Evolutionary conservation across 2,888 invertebrate genomes (phyloP), one percentile per base, ranked within the genome.

Genomic region (Oscheius sp.): DNA sequence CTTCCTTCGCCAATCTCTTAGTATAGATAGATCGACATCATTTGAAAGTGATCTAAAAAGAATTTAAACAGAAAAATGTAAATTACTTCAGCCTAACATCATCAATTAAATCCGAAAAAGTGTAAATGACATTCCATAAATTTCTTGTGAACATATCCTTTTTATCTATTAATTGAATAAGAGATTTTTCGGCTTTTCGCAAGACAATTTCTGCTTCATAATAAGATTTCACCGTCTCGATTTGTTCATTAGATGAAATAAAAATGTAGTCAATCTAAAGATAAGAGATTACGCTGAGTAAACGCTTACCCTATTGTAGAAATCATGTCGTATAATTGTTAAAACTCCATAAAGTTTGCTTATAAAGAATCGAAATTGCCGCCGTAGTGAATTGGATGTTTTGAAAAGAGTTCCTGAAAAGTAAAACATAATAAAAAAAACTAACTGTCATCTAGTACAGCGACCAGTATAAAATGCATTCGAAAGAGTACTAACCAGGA

Each of bases 261-360:
- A 59, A 59, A 26, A 59, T 59, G 12, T 41, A 9, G 14, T 44
- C 20, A 2, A 44, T 26, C 59, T 59, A 20, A 44, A 44, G 30
- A 28, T 26, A 20, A 38, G 2, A 26, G 28, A 51, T 6, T 24
- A 17, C 24, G 38, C 28, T 1, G 8, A 36, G 20, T 20, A 9
- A 28, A 5, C 1, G 9, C 65, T 8, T 44, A 65, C 65, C 41
- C 14, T 59, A n/a, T 36, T 5, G 36, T 26, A 45, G 28, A 45
- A 67, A 41, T 67, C 59, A 36, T 41, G 30, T 5, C 67, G 57
- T n/a, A 67, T 59, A 44, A 59, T 30, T n/a, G 22, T 20, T 5
- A 67, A 12, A 17, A 67, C 26, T 17, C 22, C 24, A 38, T 47
- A 22, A 28, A 67, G 67, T 20, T 36, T 57, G 33, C 17, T 24